A percentile compares a stretch with the other conserved stretches of the same genome.
These are phyloP conservation scores for Saccostrea echinata DNA, from an alignment of 1,140 invertebrate genomes.

Conservation along the genomic window DNA sequence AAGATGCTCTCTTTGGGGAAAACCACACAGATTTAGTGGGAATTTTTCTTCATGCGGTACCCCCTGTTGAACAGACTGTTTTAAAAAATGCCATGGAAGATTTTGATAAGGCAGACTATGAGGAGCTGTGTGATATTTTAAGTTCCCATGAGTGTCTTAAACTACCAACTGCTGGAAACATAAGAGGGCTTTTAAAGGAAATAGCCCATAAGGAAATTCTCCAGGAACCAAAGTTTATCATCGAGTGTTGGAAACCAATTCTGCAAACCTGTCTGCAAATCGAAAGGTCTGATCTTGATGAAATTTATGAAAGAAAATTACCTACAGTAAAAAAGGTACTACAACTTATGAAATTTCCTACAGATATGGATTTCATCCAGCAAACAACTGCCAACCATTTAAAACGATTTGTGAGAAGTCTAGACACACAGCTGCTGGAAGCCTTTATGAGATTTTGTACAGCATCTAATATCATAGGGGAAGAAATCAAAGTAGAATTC, in stretches of 20 bases:
- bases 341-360: background rate
- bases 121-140: slow-evolving; percentile 40
- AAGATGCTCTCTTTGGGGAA: background rate
- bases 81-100: slow-evolving; percentile 18
- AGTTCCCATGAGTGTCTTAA: background rate
- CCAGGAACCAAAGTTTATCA: no score
- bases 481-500: background rate
- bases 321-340: slow-evolving; percentile 8
- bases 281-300: background rate
- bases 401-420: slow-evolving; percentile 34
- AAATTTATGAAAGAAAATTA: background rate
- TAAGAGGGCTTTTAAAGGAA: slow-evolving; percentile 35
- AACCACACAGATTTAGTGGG: background rate
- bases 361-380: slow-evolving; percentile 21
- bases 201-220: slow-evolving; percentile 50
- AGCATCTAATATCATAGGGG: slow-evolving; percentile 19
- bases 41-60: background rate
- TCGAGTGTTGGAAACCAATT: slow-evolving; percentile 41
- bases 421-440: slow-evolving; percentile 32
- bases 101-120: slow-evolving; percentile 35
- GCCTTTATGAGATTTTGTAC: slow-evolving; percentile 46
- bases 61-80: background rate
- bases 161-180: slow-evolving; percentile 23
- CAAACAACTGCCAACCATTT: background rate
- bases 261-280: background rate